These are phyloP conservation scores for Sorex araneus DNA, from an alignment of 2,113 vertebrate species.

Conservation along the genomic window DNA sequence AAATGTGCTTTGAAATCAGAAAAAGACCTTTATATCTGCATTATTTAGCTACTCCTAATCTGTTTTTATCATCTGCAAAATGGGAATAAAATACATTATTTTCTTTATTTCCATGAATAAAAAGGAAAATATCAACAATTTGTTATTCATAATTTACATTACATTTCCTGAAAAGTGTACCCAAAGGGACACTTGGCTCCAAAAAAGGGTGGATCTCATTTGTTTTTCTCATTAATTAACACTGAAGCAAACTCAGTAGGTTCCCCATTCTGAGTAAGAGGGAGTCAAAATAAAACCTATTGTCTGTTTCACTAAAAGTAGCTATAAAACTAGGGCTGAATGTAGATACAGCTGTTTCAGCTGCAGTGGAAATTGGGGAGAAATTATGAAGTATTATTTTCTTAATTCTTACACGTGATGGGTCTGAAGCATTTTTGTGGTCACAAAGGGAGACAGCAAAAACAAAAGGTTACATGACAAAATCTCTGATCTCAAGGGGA, in stretches of 20 bases:
- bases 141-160: slow-evolving; percentile 21
- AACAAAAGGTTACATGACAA: background rate
- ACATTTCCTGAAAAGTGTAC: slow-evolving; percentile 5
- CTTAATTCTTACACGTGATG: background rate
- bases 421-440: slow-evolving; percentile 27
- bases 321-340: background rate
- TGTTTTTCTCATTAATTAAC: slow-evolving; percentile 43
- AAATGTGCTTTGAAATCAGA: slow-evolving; percentile 2
- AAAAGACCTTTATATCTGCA: slow-evolving; percentile 21
- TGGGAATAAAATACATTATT: background rate
- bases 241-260: slow-evolving; percentile 33
- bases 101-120: slow-evolving; percentile 48
- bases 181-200: background rate
- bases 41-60: slow-evolving; percentile 28
- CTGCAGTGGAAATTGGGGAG: background rate
- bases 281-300: slow-evolving; percentile 3
- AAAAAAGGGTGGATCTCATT: slow-evolving; percentile 11
- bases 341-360: background rate
- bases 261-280: background rate
- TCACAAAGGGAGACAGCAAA: slow-evolving; percentile 10
- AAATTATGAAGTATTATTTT: slow-evolving; percentile 39
- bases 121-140: slow-evolving; percentile 45
- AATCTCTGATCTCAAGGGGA: slow-evolving; percentile 10
- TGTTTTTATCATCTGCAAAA: slow-evolving; percentile 39
- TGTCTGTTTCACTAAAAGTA: background rate